phyloP scores from a whole-genome alignment of 2,113 vertebrate species.

The Megaleporinus macrocephalus region DNA sequence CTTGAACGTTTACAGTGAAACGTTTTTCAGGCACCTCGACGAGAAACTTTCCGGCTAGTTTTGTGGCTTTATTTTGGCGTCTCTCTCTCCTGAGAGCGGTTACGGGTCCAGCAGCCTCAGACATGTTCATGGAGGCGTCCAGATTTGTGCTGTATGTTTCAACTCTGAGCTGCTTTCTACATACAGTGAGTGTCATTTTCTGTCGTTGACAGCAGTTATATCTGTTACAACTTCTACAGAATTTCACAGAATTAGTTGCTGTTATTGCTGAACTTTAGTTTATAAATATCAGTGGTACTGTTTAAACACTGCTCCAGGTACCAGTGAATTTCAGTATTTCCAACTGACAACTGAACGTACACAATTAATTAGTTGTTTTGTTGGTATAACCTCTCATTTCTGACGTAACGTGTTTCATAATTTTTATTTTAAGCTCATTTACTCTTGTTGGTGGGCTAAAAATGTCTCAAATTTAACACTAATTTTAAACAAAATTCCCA shows the following conservation, averaged over 20 bases:
- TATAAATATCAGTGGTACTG: no score
- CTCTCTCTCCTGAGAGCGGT: background rate
- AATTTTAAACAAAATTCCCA: no score
- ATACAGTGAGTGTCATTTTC: slow-evolving; percentile 45
- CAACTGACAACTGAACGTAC: no score
- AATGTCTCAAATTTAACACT: no score
- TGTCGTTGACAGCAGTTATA: background rate
- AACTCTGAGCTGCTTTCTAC: slow-evolving; percentile 32
- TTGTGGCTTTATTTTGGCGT: background rate
- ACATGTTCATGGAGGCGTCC: slow-evolving; percentile 60
- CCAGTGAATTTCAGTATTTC: no score
- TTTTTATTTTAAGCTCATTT: no score
- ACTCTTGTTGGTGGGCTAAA: no score
- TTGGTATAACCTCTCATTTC: background rate
- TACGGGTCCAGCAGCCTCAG: background rate
- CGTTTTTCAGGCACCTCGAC: background rate
- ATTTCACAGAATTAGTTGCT: no score
- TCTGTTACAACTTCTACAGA: no score
- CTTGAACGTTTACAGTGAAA: background rate
- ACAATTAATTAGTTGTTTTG: background rate
- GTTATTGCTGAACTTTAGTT: no score
- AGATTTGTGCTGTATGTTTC: slow-evolving; percentile 44
- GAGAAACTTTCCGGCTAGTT: slow-evolving; percentile 30
- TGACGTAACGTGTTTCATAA: background rate
- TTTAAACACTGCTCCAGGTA: no score